These are phyloP conservation scores for Chaitophorus viminalis DNA, from an alignment of 2,888 invertebrate genomes.

Conservation along the genomic window DNA sequence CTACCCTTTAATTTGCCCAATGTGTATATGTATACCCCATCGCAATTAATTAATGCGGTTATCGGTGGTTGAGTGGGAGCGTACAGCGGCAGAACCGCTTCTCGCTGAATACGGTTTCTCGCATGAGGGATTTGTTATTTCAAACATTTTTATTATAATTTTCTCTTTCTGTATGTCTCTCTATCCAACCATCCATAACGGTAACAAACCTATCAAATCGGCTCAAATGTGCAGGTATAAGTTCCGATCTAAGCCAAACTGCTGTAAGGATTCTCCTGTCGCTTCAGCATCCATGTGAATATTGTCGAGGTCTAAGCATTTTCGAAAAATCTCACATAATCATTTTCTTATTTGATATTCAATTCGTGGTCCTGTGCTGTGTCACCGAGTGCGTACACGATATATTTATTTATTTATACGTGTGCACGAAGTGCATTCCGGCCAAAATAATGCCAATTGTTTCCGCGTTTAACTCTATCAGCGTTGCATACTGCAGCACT, in stretches of 20 bases:
- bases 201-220: not conserved
- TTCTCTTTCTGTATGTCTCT: not conserved
- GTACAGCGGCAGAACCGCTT: not conserved
- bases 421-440: not conserved
- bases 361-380: no score
- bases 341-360: no score
- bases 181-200: not conserved
- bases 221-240: not conserved
- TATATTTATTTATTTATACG: no score
- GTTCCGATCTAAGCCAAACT: slow-evolving; percentile 13
- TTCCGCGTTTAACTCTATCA: not conserved
- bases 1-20: slow-evolving; percentile 60
- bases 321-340: no score
- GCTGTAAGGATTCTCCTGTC: not conserved
- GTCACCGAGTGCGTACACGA: no score
- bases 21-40: slow-evolving; percentile 24
- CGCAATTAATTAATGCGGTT: slow-evolving; percentile 60
- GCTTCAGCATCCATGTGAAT: not conserved
- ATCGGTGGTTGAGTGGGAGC: slow-evolving; percentile 49
- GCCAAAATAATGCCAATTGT: not conserved
- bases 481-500: not conserved
- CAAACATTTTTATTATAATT: slow-evolving; percentile 29
- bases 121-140: slow-evolving; percentile 41
- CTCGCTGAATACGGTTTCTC: slow-evolving; percentile 3
- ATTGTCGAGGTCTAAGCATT: not conserved